Evolutionary conservation across 2,113 vertebrate genomes (phyloP).

Genomic region (Mesocricetus auratus): DNA sequence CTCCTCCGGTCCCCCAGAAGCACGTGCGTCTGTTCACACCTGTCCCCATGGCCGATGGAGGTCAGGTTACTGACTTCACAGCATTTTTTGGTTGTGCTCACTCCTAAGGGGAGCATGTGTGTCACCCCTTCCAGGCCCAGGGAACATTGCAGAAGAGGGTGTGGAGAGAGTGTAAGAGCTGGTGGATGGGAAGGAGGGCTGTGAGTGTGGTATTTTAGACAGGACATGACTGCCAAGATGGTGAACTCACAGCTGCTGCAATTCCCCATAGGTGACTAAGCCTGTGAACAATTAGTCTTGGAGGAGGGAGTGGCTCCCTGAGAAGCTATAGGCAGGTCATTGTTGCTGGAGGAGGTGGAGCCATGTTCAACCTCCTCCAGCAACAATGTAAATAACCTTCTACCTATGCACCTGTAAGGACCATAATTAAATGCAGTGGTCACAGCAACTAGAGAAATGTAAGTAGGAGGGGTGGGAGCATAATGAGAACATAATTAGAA

Average conservation of each 20-base stretch:
- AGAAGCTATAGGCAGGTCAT: not conserved
- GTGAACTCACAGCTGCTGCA: not conserved
- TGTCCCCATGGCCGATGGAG: not conserved
- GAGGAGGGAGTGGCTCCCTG: not conserved
- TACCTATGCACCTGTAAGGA: not conserved
- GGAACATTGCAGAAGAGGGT: too few relatives aligned
- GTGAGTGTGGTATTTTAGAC: not conserved
- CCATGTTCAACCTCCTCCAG: too few relatives aligned
- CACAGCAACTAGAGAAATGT: not conserved
- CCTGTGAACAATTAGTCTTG: not conserved
- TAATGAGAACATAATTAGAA: not conserved
- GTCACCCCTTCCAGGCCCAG: not conserved
- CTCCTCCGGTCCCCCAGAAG: not conserved
- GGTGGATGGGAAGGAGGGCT: not conserved
- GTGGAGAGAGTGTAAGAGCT: not conserved
- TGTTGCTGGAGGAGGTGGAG: too few relatives aligned
- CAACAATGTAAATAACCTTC: not conserved
- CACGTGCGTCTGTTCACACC: not conserved
- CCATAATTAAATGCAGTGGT: not conserved
- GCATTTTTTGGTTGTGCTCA: not conserved
- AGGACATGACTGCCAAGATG: not conserved
- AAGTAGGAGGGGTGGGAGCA: not conserved
- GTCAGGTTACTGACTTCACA: not conserved
- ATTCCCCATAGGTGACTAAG: not conserved
- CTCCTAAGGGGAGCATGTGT: not conserved